Conservation (phyloP, 1,140 invertebrate genomes). For the Holotrichia oblita region DNA sequence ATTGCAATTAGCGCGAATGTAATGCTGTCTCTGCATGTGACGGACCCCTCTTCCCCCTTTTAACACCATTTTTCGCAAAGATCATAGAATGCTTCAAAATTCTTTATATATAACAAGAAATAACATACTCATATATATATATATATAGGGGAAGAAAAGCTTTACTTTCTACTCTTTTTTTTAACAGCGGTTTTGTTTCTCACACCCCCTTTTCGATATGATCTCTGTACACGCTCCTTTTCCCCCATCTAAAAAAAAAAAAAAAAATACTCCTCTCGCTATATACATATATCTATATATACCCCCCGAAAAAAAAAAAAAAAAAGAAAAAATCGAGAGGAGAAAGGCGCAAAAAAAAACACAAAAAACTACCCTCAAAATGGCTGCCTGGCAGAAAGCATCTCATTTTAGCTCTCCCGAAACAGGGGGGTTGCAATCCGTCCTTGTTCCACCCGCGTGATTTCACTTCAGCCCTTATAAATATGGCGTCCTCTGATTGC, state of each 20-base stretch:
- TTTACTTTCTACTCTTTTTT: conserved; percentile 45
- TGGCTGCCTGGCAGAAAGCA: conserved; percentile 63
- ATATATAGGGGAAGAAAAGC: neutral
- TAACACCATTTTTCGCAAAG: conserved; percentile 25
- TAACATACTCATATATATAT: neutral
- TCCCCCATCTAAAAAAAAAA: neutral
- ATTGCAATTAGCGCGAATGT: conserved; percentile 51
- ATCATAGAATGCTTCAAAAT: neutral
- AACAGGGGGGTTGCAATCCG: conserved; percentile 55
- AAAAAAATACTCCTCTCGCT: neutral
- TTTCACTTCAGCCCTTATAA: conserved; percentile 62
- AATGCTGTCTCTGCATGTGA: conserved; percentile 48
- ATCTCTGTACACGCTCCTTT: conserved; percentile 57
- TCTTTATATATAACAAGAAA: neutral
- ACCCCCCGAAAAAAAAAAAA: no score
- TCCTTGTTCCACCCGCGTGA: conserved; percentile 61
- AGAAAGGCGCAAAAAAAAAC: conserved; percentile 47
- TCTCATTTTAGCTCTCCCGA: conserved; percentile 60
- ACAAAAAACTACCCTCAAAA: conserved; percentile 62
- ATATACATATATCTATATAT: conserved; percentile 25
- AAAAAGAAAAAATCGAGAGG: conserved; percentile 15
- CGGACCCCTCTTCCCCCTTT: neutral
- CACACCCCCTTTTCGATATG: conserved; percentile 56
- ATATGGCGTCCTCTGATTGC: conserved; percentile 62
- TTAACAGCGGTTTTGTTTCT: conserved; percentile 54